Evolutionary conservation across 2,888 invertebrate genomes (phyloP), one percentile per base, ranked within the genome.

Genomic region (Leuctra nigra): DNA sequence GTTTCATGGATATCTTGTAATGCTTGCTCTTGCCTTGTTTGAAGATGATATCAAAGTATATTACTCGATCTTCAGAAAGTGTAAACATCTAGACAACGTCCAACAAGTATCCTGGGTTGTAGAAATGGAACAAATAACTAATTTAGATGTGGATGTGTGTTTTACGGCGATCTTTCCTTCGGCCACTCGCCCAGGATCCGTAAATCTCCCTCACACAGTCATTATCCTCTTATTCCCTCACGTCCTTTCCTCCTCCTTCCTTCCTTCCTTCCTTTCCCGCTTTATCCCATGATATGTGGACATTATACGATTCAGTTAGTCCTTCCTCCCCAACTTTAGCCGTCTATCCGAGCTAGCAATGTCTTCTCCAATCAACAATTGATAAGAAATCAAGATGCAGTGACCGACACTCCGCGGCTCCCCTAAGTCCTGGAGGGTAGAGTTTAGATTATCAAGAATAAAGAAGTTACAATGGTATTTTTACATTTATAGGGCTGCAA

Each of bases 211-310:
- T 48, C 29, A 18, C 20, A 35, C 35, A 22, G 50, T 33, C 50
- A 50, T 50, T 50, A 50, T 50, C 35, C 50, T 50, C 33, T 50
- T 50, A 50, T 35, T 50, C 33, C 50, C 33, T 50, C 50, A 16
- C 50, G 33, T 33, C 33, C 33, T 48, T 48, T 29, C 50, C 35
- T 50, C 50, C 50, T 50, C 23, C 35, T 35, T 50, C 33, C 13
- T 48, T 29, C 13, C 9, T 25, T 14, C 20, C 48, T 25, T 33
- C 33, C 16, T 25, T 7, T 16, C 48, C 20, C 23, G 44, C 7
- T 44, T 44, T 20, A 44, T 44, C 44, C 44, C 44, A 44, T 44
- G 20, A 44, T 23, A 44, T 23, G 44, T 22, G 44, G 22, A 44
- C 44, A 20, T 23, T n/a, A 44, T 23, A 44, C 23, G 23, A 11